Base-by-base conservation (phyloP, 1,140 invertebrate genomes). In the Trachymyrmex septentrionalis region DNA sequence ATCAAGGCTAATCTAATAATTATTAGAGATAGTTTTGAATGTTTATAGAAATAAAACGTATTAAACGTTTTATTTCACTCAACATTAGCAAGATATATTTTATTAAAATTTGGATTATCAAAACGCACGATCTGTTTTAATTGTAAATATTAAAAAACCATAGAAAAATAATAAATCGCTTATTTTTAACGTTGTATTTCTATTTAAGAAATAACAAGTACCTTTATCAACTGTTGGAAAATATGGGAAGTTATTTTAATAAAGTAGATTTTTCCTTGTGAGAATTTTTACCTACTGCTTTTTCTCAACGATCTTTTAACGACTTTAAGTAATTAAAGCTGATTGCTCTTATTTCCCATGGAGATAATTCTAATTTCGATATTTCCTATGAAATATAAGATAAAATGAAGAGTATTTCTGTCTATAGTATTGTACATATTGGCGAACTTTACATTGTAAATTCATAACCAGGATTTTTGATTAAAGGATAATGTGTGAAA, bases 321-420 rank as follows among this genome's bases (percentile, higher is more conserved):
- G 48, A 81, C 9, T 69, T 81, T 57, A 55, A 44, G 30, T 81
- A 81, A 81, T 81, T 81, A 71, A 71, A 71, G 34, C 21, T 10
- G 48, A 71, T 71, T 81, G 34, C 30, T 38, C 24, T 57, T 81
- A 81, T 55, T 71, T 55, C 30, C 64, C 30, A 57, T 71, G 3
- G 27, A 53, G 21, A 57, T 57, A 57, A 69, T 69, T 67, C 6
- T 12, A 19, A 69, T 69, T 69, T 16, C 48, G 30, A 71, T 81
- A 71, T 69, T 81, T 81, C 14, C 21, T 38, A 57, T 34, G 21
- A 71, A 38, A 67, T 80, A 44, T 27, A 57, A 57, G 16, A 9
- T 19, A 34, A 14, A 55, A 48, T 6, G n/a, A 81, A 50, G 16
- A 78, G 4, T 24, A 34, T 78, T 21, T 64, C 3, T 16, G 10